A percentile compares a stretch with the other conserved stretches of the same genome.
phyloP scores from a whole-genome alignment of 2,113 vertebrate genomes.

The cat (Felis catus) region DNA sequence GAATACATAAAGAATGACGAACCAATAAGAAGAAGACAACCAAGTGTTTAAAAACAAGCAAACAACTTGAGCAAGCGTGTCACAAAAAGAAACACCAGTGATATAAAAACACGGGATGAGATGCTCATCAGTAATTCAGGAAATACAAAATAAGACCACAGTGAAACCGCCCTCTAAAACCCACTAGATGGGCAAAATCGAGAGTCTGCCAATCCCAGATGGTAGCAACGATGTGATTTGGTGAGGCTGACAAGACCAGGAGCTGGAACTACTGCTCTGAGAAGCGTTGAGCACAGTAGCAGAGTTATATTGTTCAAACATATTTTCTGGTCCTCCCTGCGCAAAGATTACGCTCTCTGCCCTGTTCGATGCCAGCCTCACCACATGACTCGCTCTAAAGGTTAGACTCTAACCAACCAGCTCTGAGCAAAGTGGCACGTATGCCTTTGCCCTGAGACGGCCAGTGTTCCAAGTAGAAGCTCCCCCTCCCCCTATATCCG shows the following conservation, averaged over 20 bases:
- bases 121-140: background rate
- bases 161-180: no score
- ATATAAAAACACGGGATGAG: background rate
- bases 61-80: background rate
- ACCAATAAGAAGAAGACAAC: background rate
- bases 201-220: background rate
- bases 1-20: background rate
- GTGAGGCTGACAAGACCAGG: fast-evolving
- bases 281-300: background rate
- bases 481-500: background rate
- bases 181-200: background rate
- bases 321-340: background rate
- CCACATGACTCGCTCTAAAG: background rate
- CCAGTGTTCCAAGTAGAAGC: background rate
- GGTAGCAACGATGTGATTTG: no score
- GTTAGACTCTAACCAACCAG: background rate
- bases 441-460: fast-evolving
- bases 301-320: background rate
- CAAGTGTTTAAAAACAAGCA: background rate
- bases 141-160: background rate
- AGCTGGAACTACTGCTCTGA: fast-evolving
- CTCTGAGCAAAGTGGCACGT: background rate
- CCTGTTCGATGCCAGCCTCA: background rate
- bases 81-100: background rate
- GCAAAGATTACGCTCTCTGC: background rate